Percentiles rank a stretch among this genome's conserved stretches.
phyloP scores from a whole-genome alignment of 2,797 vertebrate species.

The Craterocephalus amniculus region DNA sequence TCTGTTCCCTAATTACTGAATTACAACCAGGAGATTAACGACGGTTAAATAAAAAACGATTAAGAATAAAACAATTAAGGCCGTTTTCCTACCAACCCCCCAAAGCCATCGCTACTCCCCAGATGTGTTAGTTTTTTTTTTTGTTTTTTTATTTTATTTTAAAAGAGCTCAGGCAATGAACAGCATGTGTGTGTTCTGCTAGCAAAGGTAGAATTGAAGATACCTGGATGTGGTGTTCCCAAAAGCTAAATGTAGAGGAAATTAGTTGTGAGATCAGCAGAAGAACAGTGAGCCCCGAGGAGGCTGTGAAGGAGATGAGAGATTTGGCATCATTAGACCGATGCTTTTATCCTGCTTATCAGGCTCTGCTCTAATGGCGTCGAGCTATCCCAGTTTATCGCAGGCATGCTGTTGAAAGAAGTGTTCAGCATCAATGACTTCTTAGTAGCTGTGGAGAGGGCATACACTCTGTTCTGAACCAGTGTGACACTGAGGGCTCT shows the following conservation, averaged over 20 bases:
- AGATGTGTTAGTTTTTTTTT: constrained; percentile 28
- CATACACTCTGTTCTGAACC: constrained; percentile 36
- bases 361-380: constrained; percentile 37
- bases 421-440: constrained; percentile 53
- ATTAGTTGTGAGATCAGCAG: constrained; percentile 69
- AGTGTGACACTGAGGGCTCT: constrained; percentile 40
- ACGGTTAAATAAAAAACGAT: constrained; percentile 75
- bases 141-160: background rate
- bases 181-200: constrained; percentile 21
- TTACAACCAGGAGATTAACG: constrained; percentile 78
- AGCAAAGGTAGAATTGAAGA: constrained; percentile 29
- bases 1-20: constrained; percentile 76
- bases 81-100: constrained; percentile 31
- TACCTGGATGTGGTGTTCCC: constrained; percentile 55
- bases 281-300: constrained; percentile 55
- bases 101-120: constrained; percentile 42
- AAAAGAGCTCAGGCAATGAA: constrained; percentile 26
- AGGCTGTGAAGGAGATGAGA: constrained; percentile 43
- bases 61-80: constrained; percentile 76
- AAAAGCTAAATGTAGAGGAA: constrained; percentile 68
- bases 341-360: constrained; percentile 59
- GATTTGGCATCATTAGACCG: constrained; percentile 59
- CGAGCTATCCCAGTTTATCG: constrained; percentile 46
- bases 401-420: constrained; percentile 46
- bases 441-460: constrained; percentile 23